Base-by-base conservation (phyloP, 2,888 invertebrate species). In the Allolobophora icterica region DNA sequence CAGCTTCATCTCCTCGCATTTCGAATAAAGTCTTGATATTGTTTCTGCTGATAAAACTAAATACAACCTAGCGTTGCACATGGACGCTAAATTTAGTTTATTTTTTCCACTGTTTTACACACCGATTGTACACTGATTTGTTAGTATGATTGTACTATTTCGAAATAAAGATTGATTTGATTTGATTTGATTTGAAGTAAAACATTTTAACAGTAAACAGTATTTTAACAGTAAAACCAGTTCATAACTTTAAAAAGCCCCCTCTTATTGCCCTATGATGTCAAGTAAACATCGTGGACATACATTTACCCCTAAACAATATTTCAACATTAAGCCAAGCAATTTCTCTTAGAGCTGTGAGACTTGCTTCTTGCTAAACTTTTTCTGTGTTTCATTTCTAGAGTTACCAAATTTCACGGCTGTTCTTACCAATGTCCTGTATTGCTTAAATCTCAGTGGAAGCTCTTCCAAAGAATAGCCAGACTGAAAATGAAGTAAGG, bases 401-500 rank as follows among this genome's bases (percentile, higher is more conserved):
- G 17, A 71, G n/a, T 71, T n/a, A 71, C 30, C 30, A 6, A 71
- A 71, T n/a, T 30, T n/a, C 1, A 8, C 30, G n/a, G 11, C 13
- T 71, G 71, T 42, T 58, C 90, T 38, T 35, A 90, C 90, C 71
- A 52, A 30, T 13, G 38, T 90, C 24, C 90, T 52, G 90, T 90
- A 90, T 71, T 90, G 90, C 11, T 34, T 38, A 90, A 90, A 90
- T 58, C 71, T 52, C 38, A 45, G n/a, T 4, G 52, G 71, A 33
- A 52, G 5, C 34, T 90, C 52, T n/a, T 90, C 71, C 24, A 21
- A 33, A 34, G 71, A 71, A n/a, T 52, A 40, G 38, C 35, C 34
- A 34, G 90, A 33, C 90, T 90, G 33, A 34, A 90, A 52, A 89
- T 24, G 33, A 89, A 42, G 21, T 34, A 45, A 52, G 35, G n/a